Conservation (phyloP, 1,140 invertebrate species). For the Drosophila punjabiensis region DNA sequence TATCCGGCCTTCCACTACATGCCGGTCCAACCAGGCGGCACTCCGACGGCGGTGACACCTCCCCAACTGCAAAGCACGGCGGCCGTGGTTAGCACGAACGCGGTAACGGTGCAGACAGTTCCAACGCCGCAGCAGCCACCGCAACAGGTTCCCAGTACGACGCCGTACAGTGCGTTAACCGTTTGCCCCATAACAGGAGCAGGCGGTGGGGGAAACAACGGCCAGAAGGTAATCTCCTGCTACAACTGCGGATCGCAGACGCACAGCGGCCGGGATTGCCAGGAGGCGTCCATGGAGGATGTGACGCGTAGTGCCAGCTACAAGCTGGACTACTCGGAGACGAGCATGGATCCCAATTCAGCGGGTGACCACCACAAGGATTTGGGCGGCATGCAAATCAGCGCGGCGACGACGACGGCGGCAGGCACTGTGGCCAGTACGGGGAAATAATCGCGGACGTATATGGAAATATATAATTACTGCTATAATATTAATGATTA, state of each 20-base stretch:
- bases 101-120: conserved; percentile 58
- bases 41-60: conserved; percentile 83
- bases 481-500: conserved; percentile 58
- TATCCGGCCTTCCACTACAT: conserved; percentile 85
- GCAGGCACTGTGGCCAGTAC: conserved; percentile 56
- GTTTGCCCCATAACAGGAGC: conserved; percentile 71
- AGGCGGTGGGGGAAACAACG: conserved; percentile 34
- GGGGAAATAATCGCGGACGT: conserved; percentile 63
- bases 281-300: conserved; percentile 94
- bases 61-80: conserved; percentile 85
- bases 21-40: conserved; percentile 84
- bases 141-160: conserved; percentile 41
- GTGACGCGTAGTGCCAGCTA: conserved; percentile 90
- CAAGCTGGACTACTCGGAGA: conserved; percentile 87
- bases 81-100: conserved; percentile 67
- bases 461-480: conserved; percentile 50
- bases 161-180: conserved; percentile 56
- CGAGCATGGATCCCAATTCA: conserved; percentile 50
- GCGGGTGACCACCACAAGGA: conserved; percentile 56
- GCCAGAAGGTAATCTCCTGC: conserved; percentile 86
- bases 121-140: conserved; percentile 46
- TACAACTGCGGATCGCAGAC: conserved; percentile 92
- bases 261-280: conserved; percentile 93
- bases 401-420: conserved; percentile 25
- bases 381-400: conserved; percentile 48